Conservation (phyloP, 2,113 vertebrate species). For the Axis porcinus region DNA sequence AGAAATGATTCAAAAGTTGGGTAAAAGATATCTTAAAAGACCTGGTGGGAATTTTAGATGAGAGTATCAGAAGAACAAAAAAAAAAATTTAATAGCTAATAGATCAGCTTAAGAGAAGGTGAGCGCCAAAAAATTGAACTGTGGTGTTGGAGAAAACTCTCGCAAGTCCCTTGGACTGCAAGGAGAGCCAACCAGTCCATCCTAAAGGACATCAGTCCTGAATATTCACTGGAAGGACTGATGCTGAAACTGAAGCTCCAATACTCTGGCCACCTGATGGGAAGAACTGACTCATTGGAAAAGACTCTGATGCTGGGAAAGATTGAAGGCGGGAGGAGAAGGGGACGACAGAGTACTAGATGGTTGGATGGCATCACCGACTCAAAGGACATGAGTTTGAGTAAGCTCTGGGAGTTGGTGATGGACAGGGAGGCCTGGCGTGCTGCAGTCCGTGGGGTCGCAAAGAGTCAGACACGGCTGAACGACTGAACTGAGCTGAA, state of each 20-base stretch:
- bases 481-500: accelerated
- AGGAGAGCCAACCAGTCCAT: too few species aligned
- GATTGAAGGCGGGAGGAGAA: neutral
- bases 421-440: neutral
- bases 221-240: too few species aligned
- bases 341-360: neutral
- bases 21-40: neutral
- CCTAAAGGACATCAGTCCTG: too few species aligned
- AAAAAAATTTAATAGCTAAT: neutral
- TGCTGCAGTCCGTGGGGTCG: accelerated
- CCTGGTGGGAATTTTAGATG: neutral
- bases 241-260: too few species aligned
- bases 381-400: neutral
- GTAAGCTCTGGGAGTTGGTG: accelerated
- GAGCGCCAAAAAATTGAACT: neutral
- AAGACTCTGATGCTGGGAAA: neutral
- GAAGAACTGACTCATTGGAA: neutral
- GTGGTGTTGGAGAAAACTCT: neutral
- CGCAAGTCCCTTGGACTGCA: neutral
- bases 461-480: neutral
- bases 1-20: neutral
- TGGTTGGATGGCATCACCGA: neutral
- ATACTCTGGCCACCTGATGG: too few species aligned
- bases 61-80: neutral
- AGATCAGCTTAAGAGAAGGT: neutral